Base-by-base conservation (phyloP, 1,140 invertebrate species). In the Drosophila repletoides region DNA sequence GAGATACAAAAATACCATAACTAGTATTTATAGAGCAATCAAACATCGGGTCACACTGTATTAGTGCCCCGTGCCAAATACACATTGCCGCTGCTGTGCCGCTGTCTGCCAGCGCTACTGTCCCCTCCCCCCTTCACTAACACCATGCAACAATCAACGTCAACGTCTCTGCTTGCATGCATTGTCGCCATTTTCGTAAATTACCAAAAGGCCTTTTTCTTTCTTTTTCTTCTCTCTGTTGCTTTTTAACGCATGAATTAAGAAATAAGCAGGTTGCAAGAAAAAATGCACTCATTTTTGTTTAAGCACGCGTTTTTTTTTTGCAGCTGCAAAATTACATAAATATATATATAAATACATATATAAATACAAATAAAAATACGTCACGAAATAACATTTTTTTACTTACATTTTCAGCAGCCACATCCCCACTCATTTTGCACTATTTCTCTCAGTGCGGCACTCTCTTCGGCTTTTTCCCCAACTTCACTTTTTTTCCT, bases 181-280 rank as follows among this genome's bases (percentile, higher is more conserved):
- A 84, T 86, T 84, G 80, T 84, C 80, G 80, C 80, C 80, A 84
- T 84, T 84, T 84, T 86, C 80, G 80, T 86, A 83, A 84, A 86
- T 84, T 86, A 84, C 72, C 68, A 81, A 81, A 80, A 76, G 61
- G 46, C 72, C 72, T 74, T 69, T 73, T 71, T 70, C 71, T 69
- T 56, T 60, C 49, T 53, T 63, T 73, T 72, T 60, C 55, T n/a
- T n/a, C n/a, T n/a, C n/a, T n/a, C n/a, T n/a, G 58, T 43, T 73
- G 48, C 36, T 19, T n/a, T 45, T 51, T 40, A 63, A 61, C 43
- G 64, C 56, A 60, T 52, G 64, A 67, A 45, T 67, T 52, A 67
- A 60, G 48, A 48, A n/a, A n/a, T n/a, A n/a, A n/a, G 69, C 63
- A 67, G 63, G 48, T 59, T n/a, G n/a, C n/a, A n/a, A n/a, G n/a